These are phyloP conservation scores for Athene cunicularia DNA, from an alignment of 2,113 vertebrate genomes.

Conservation along the genomic window DNA sequence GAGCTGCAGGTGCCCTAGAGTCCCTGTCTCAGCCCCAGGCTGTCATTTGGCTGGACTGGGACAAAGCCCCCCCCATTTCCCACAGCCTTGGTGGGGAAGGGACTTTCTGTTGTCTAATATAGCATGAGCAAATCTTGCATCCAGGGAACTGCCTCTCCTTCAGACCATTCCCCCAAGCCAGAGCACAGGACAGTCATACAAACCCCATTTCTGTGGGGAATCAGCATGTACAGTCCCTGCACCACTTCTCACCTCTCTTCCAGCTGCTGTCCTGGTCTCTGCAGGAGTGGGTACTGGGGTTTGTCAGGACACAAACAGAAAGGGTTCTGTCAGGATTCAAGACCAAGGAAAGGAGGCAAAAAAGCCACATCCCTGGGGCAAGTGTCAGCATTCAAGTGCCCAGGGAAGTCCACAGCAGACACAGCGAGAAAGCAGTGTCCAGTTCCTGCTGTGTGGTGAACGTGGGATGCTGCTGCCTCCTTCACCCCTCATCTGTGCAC, in stretches of 20 bases:
- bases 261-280: background rate
- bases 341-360: background rate
- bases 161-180: background rate
- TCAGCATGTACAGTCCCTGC: background rate
- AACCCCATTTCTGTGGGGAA: background rate
- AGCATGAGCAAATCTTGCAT: background rate
- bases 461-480: background rate
- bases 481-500: background rate
- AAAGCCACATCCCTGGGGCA: background rate
- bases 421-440: background rate
- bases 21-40: background rate
- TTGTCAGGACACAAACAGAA: background rate
- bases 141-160: background rate
- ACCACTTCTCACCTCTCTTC: background rate
- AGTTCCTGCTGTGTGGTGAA: background rate
- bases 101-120: rapidly evolving
- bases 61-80: background rate
- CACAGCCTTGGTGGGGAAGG: background rate
- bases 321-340: background rate
- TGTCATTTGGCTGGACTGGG: background rate
- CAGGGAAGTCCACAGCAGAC: background rate
- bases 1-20: background rate
- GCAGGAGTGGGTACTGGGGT: background rate
- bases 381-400: background rate
- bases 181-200: background rate